Base-by-base conservation (phyloP, 92 coral and sea anemone genomes). In the Pocillopora grandis region DNA sequence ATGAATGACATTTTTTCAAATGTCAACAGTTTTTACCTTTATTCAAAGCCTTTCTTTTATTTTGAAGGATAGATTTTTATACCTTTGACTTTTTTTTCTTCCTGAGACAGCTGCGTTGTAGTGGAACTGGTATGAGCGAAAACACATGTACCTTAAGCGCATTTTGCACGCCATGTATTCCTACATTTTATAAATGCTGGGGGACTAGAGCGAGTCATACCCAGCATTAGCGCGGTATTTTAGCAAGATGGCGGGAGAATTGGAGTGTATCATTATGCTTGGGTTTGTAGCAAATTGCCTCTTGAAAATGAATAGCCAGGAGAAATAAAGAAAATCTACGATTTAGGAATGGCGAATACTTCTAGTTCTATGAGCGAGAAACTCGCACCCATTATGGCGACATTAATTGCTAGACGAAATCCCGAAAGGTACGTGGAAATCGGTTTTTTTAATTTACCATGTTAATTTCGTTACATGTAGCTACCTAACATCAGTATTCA, bases 281-380 rank as follows among this genome's bases (percentile, higher is more conserved):
- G 5, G 0, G 6, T 15, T 20, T 52, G 42, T 21, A 23, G 75
- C 20, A 49, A 12, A 20, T 48, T 33, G 37, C 72, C 23, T 68
- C 16, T 9, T 9, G 3, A 10, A 63, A 19, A n/a, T 20, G 70
- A 13, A 20, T 33, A 12, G 2, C 52, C 8, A 35, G 76, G 33
- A 69, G 19, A 19, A 10, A 15, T 56, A 23, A 61, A 62, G 57
- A 76, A 60, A 17, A 16, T 76, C 23, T 10, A 1, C 68, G 14
- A 2, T 9, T 14, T 61, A 13, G 36, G 3, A 6, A 87, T 69
- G 84, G 79, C 86, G 14, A 78, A 42, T 42, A 42, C 72, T 17
- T 79, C 92, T 19, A 64, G 66, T 21, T 75, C 75, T 18, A 79
- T 85, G 59, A 86, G 87, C 61, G 84, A 90, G 75, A 90, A 86